Evolutionary conservation across 2,113 vertebrate species (phyloP).

Genomic region (Callipepla squamata): DNA sequence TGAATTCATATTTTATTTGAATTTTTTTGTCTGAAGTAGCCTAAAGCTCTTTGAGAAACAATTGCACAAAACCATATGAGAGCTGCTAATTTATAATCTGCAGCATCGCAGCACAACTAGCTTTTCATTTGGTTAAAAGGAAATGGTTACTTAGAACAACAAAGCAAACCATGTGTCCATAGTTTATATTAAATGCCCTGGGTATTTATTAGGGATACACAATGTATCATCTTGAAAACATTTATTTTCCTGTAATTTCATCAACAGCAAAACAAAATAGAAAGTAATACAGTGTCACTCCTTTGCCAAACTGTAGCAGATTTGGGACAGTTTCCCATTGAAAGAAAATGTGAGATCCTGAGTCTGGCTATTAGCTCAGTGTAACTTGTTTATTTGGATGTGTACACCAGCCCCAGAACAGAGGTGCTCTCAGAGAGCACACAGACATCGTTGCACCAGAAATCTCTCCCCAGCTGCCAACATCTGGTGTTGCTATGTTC

Average conservation of each 20-base stretch:
- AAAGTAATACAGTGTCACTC: background rate
- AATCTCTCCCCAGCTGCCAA: slow-evolving; percentile 28
- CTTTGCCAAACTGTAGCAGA: slow-evolving; percentile 20
- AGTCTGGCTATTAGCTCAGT: background rate
- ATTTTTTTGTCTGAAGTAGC: slow-evolving; percentile 72
- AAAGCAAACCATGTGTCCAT: slow-evolving; percentile 32
- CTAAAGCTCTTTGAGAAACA: slow-evolving; percentile 77
- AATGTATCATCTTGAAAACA: slow-evolving; percentile 51
- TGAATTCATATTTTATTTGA: slow-evolving; percentile 82
- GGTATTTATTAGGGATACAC: slow-evolving; percentile 60
- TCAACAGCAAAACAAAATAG: slow-evolving; percentile 33
- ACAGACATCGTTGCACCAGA: background rate
- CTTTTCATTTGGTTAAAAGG: slow-evolving; percentile 46
- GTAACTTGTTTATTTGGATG: background rate
- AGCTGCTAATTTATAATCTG: slow-evolving; percentile 66
- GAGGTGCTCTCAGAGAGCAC: slow-evolving; percentile 1
- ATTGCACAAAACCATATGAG: slow-evolving; percentile 43
- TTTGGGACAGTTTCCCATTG: background rate
- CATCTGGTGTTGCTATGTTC: slow-evolving; percentile 47
- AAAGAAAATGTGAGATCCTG: background rate
- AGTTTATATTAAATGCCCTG: slow-evolving; percentile 33
- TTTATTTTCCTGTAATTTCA: slow-evolving; percentile 67
- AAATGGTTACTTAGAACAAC: slow-evolving; percentile 39
- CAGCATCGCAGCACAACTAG: background rate
- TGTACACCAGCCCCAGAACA: background rate